phyloP scores from a whole-genome alignment of 2,888 invertebrate species.

The Azorinus chamasolen region DNA sequence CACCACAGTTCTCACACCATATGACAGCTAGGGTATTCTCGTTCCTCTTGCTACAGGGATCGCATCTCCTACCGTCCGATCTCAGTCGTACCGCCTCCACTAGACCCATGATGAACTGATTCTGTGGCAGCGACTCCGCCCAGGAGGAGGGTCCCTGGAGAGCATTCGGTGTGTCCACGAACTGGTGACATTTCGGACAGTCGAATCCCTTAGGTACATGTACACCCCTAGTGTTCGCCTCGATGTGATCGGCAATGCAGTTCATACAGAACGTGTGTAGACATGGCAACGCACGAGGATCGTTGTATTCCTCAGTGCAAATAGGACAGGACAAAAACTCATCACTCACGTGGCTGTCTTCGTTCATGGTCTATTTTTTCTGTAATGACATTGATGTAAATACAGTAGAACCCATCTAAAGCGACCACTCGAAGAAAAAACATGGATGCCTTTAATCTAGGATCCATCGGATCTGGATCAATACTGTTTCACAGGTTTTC shows the following conservation, averaged over 20 bases:
- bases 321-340: conserved; percentile 68
- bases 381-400: too few species aligned
- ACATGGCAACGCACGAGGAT: conserved; percentile 65
- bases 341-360: conserved; percentile 58
- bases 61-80: conserved; percentile 61
- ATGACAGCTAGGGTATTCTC: conserved; percentile 43
- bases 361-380: conserved; percentile 30
- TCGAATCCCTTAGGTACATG: conserved; percentile 61
- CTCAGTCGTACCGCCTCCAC: conserved; percentile 64
- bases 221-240: conserved; percentile 57
- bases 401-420: too few species aligned
- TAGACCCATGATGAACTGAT: conserved; percentile 67
- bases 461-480: too few species aligned
- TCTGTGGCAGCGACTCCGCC: conserved; percentile 66
- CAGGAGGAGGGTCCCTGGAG: conserved; percentile 62
- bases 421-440: too few species aligned
- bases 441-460: too few species aligned
- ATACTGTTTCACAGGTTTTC: too few species aligned
- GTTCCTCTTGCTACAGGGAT: conserved; percentile 57
- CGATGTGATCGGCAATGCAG: conserved; percentile 68
- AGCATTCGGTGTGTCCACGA: conserved; percentile 52
- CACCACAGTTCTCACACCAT: conserved; percentile 70
- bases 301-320: conserved; percentile 67
- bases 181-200: conserved; percentile 66
- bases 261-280: conserved; percentile 65